These are phyloP conservation scores for Melangyna quadrimaculata DNA, from an alignment of 2,888 invertebrate genomes.

Conservation along the genomic window DNA sequence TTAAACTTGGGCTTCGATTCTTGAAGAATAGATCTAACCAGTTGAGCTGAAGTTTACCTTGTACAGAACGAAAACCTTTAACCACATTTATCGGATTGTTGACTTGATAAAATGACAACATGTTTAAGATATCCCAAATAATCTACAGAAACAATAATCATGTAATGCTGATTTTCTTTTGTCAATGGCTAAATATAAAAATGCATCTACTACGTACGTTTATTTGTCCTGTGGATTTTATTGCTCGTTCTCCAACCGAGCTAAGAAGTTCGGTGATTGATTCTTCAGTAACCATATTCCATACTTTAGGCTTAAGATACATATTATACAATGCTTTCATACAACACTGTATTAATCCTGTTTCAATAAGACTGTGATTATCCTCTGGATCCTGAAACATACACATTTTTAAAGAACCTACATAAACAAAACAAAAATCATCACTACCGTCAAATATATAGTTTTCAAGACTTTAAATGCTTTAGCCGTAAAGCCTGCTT, in stretches of 20 bases:
- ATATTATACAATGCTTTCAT: conserved; percentile 78
- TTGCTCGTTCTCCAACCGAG: conserved; percentile 76
- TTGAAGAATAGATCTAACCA: conserved; percentile 77
- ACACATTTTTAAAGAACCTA: not conserved
- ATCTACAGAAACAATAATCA: conserved; percentile 72
- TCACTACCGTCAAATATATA: conserved; percentile 75
- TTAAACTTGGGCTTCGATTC: conserved; percentile 72
- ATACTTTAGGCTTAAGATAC: conserved; percentile 74
- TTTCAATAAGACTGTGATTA: conserved; percentile 76
- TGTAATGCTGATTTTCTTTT: not conserved
- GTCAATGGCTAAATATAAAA: not conserved
- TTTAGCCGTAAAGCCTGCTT: conserved; percentile 73
- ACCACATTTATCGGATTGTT: conserved; percentile 76
- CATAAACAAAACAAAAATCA: conserved; percentile 13
- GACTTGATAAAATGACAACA: conserved; percentile 78
- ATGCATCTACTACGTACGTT: conserved; percentile 75
- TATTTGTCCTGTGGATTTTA: conserved; percentile 79
- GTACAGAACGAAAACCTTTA: conserved; percentile 77
- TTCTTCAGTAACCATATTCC: conserved; percentile 75
- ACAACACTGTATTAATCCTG: conserved; percentile 78
- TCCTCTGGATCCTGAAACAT: conserved; percentile 76
- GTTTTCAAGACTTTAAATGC: conserved; percentile 76
- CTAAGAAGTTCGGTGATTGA: conserved; percentile 76
- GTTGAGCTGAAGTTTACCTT: conserved; percentile 77
- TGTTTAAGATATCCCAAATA: conserved; percentile 80